Base-by-base conservation (phyloP, 2,888 invertebrate species). In the Melanophora roralis region DNA sequence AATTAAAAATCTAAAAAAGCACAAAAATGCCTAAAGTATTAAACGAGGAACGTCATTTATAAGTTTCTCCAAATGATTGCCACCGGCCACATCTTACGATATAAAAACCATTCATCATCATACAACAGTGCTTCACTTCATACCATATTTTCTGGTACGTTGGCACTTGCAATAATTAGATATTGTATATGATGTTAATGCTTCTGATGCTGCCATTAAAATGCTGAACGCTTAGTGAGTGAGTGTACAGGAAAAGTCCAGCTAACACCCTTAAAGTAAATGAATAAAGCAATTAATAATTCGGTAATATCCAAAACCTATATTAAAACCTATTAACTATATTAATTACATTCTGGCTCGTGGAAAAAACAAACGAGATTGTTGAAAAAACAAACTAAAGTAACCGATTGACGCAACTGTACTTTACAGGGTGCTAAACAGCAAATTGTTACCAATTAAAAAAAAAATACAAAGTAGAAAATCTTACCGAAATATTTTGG, bases 91-190 rank as follows among this genome's bases (percentile, higher is more conserved):
- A 73, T 79, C 73, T 77, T 71, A 81, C 73, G 78, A 62, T 81
- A 81, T 79, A 68, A 80, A 82, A 82, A 79, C 69, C 82, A 83
- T 83, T 75, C 82, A 83, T 83, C 82, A 80, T 82, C 69, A 75
- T 59, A 78, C 40, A 71, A 72, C 53, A 53, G 53, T 23, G n/a
- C 45, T 75, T 14, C 75, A 60, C 45, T 64, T 60, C 45, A 60
- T 60, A 11, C 27, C 8, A 21, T 60, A 12, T 16, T 23, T 12
- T 32, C 23, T 34, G 6, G 47, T 40, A 55, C 27, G 62, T 72
- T 62, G 59, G 59, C 43, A 49, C 49, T 65, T 65, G 49, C 47
- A 57, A 65, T 65, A 65, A 65, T n/a, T 49, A 40, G 27, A 6
- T 27, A 27, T 43, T 71, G 71, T 23, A 40, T 32, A n/a, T 45